phyloP scores from a whole-genome alignment of 2,113 vertebrate genomes.

The Parus major region DNA sequence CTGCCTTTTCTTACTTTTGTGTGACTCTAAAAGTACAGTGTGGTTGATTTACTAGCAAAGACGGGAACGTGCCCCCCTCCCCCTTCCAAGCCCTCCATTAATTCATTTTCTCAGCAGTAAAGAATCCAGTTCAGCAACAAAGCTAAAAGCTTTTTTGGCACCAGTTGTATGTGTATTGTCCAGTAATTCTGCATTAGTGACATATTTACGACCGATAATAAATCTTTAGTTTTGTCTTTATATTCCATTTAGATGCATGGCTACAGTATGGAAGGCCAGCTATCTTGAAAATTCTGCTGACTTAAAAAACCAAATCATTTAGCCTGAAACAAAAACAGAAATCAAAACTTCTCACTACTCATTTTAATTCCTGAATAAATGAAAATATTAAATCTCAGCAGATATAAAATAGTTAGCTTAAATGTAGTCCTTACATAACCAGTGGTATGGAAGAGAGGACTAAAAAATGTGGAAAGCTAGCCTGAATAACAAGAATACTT shows the following conservation, averaged over 20 bases:
- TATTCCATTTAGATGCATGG: constrained; percentile 80
- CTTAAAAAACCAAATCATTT: constrained; percentile 73
- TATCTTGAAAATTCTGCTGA: constrained; percentile 80
- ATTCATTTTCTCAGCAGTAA: constrained; percentile 87
- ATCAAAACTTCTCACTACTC: constrained; percentile 56
- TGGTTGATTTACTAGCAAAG: constrained; percentile 80
- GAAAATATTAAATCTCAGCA: constrained; percentile 56
- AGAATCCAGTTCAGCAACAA: constrained; percentile 85
- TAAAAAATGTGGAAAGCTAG: neutral
- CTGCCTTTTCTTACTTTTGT: constrained; percentile 67
- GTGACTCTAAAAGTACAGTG: constrained; percentile 72
- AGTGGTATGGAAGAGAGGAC: neutral
- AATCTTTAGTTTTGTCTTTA: constrained; percentile 82
- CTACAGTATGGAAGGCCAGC: constrained; percentile 61
- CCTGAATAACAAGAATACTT: neutral
- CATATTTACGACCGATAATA: constrained; percentile 82
- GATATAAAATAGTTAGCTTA: constrained; percentile 32
- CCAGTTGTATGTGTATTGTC: constrained; percentile 78
- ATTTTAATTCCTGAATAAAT: constrained; percentile 70
- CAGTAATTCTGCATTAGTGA: constrained; percentile 85
- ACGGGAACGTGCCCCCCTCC: constrained; percentile 71
- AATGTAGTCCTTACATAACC: neutral
- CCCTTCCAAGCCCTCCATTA: constrained; percentile 78
- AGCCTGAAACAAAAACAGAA: constrained; percentile 69
- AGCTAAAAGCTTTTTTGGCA: constrained; percentile 91